Evolutionary conservation across 2,888 invertebrate genomes (phyloP).

Genomic region (Laspeyria flexula): DNA sequence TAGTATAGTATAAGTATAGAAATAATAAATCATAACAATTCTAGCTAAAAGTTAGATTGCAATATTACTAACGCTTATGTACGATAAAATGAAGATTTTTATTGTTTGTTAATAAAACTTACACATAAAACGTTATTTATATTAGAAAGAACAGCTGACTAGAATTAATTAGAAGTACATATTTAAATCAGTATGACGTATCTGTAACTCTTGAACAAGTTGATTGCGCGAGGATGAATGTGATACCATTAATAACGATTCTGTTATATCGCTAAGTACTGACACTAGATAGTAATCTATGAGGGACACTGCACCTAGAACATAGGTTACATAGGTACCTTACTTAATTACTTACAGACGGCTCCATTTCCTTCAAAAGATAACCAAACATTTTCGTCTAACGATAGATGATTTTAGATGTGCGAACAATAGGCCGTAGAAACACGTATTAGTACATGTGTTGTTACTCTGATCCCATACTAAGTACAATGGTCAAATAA

Average conservation of each 20-base stretch:
- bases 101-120: not conserved
- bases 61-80: not conserved
- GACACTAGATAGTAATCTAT: conserved; percentile 12
- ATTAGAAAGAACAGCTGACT: not conserved
- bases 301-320: too few relatives aligned
- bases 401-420: conserved; percentile 42
- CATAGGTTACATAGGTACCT: too few relatives aligned
- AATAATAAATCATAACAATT: too few relatives aligned
- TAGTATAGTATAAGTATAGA: too few relatives aligned
- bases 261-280: conserved; percentile 22
- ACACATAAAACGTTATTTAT: not conserved
- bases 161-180: conserved; percentile 53
- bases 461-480: conserved; percentile 25
- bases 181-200: conserved; percentile 14
- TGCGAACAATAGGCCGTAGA: conserved; percentile 70
- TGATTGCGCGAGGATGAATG: conserved; percentile 5
- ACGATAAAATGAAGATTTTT: not conserved
- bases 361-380: conserved; percentile 4
- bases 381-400: conserved; percentile 7
- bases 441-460: conserved; percentile 44
- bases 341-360: conserved; percentile 3
- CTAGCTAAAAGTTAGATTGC: not conserved
- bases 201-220: conserved; percentile 22
- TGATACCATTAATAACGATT: conserved; percentile 10
- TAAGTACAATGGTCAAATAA: conserved; percentile 35